Evolutionary conservation across 2,888 invertebrate genomes (phyloP), one percentile per base, ranked within the genome.

Genomic region (Caenorhabditis sulstoni): DNA sequence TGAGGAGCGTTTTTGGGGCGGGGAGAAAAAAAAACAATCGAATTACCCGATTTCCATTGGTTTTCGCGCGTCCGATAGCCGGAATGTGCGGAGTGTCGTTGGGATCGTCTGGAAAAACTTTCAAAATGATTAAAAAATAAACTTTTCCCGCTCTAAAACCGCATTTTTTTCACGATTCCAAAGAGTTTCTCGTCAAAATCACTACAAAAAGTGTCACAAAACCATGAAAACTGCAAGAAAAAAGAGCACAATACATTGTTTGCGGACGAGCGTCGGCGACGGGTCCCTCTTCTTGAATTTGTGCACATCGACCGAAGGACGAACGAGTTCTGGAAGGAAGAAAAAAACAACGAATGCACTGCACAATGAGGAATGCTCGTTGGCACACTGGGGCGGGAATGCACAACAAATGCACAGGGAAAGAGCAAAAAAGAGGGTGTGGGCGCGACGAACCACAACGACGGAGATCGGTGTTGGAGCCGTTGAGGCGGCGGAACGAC

Each of bases 261-360:
- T 87, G 18, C 88, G 66, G 61, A 86, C 85, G 37, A 86, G 76
- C 9, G 81, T 83, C 3, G 88, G 88, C 8, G 86, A 87, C 35
- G 88, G 87, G 68, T 88, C 84, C 14, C 82, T 70, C 67, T 85
- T 86, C 39, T 75, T 77, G 83, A 87, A 87, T 23, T 73, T 64
- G 70, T 80, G 84, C 39, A 87, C 68, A 52, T 79, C 83, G 50
- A 85, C 79, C 44, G 77, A 67, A 11, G 84, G 76, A 8, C 68
- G 76, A 16, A 86, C 82, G 49, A 86, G 74, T 59, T 83, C 87
- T 87, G 76, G 73, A 86, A 82, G n/a, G 23, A 45, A 49, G 23
- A 0, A 35, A 18, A 47, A 41, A 41, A 41, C 41, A 14, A 3
- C 3, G 11, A 18, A 8, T 29, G 44, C 45, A 52, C 55, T 45